These are phyloP conservation scores for Antedon mediterranea DNA, from an alignment of 53 echinoderm and acorn worm species.

Conservation along the genomic window DNA sequence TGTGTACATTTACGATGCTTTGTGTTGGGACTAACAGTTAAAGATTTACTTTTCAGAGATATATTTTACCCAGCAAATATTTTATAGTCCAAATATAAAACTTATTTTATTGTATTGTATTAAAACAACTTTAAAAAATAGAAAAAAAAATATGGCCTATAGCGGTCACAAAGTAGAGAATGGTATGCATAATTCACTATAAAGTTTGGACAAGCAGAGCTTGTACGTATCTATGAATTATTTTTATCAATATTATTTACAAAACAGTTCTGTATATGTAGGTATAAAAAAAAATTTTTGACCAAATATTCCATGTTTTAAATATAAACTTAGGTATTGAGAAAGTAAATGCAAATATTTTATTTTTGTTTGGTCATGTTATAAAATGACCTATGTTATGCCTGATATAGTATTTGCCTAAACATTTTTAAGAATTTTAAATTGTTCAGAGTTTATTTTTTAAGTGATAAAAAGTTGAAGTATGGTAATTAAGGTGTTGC, in stretches of 20 bases:
- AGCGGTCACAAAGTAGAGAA: neutral
- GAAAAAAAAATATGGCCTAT: neutral
- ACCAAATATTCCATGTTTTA: slow-evolving; percentile 67
- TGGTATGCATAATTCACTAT: neutral
- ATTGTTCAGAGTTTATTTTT: slow-evolving; percentile 62
- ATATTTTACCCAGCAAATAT: slow-evolving; percentile 66
- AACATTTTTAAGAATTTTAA: slow-evolving; percentile 47
- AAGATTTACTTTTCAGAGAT: slow-evolving; percentile 9
- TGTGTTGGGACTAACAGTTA: neutral
- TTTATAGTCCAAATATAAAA: slow-evolving; percentile 37
- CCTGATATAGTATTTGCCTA: slow-evolving; percentile 61
- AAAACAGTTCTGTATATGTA: slow-evolving; percentile 67
- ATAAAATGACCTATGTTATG: slow-evolving; percentile 35
- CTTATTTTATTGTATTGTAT: slow-evolving; percentile 59
- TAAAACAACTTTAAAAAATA: neutral
- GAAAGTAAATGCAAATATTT: slow-evolving; percentile 50
- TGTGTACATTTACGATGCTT: neutral
- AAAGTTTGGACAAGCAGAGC: neutral
- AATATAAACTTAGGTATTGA: slow-evolving; percentile 38
- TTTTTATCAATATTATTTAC: slow-evolving; percentile 62
- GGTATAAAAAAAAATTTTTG: slow-evolving; percentile 35
- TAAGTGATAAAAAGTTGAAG: slow-evolving; percentile 45
- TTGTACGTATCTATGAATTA: slow-evolving; percentile 14
- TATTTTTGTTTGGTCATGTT: slow-evolving; percentile 49
- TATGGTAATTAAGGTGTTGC: slow-evolving; percentile 42